Percentiles rank a stretch among this genome's conserved stretches.
These are phyloP conservation scores for Lepetodrilus schrolli DNA, from an alignment of 2,888 invertebrate species.

Conservation along the genomic window DNA sequence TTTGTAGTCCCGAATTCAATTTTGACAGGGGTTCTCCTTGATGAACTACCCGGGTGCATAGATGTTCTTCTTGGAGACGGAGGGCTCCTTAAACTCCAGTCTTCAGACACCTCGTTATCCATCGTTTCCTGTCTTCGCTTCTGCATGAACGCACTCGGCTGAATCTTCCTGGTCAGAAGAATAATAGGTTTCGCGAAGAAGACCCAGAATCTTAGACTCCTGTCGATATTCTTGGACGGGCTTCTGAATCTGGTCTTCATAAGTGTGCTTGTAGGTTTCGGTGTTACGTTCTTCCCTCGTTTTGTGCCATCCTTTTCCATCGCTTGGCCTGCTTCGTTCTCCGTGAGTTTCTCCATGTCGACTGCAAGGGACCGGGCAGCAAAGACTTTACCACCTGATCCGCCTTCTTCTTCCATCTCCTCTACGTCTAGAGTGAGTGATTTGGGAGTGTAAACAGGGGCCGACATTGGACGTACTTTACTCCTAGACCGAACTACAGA, in stretches of 20 bases:
- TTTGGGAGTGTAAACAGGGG: neutral
- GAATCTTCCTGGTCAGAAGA: slow-evolving; percentile 23
- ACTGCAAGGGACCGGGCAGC: neutral
- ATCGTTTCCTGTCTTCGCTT: neutral
- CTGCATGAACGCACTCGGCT: neutral
- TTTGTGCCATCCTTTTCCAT: neutral
- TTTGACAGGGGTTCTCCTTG: neutral
- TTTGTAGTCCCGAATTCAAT: slow-evolving; percentile 4
- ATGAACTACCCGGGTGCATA: neutral
- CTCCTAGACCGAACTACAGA: neutral
- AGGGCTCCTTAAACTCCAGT: neutral
- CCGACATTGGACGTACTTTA: neutral
- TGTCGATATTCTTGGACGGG: neutral
- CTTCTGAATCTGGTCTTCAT: neutral
- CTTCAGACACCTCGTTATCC: neutral
- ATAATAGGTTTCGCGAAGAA: slow-evolving; percentile 27
- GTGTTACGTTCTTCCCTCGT: neutral
- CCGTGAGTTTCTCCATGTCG: neutral
- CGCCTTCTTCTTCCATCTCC: neutral
- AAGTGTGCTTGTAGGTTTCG: neutral
- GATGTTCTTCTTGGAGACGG: neutral
- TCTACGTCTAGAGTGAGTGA: slow-evolving; percentile 2
- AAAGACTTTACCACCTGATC: neutral
- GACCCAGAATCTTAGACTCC: slow-evolving; percentile 29
- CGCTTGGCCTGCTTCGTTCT: neutral